Percentiles rank a stretch among this genome's conserved stretches.
Evolutionary conservation across 2,797 vertebrate species (phyloP).

Genomic region (Alca torda): DNA sequence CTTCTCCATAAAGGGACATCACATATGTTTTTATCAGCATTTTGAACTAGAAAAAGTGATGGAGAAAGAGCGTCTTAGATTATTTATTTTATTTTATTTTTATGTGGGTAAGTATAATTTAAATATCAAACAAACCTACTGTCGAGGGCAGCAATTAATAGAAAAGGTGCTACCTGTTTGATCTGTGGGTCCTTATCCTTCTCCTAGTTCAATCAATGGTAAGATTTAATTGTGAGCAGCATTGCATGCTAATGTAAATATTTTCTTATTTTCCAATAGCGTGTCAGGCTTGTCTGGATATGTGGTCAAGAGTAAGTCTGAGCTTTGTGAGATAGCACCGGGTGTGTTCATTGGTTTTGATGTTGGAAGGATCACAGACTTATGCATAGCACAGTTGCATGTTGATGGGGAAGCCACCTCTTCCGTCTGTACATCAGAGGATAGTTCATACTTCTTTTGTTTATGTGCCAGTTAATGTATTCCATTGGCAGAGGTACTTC

Average conservation of each 20-base stretch:
- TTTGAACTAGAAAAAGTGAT: background rate
- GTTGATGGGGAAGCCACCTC: background rate
- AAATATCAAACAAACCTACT: background rate
- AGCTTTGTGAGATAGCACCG: background rate
- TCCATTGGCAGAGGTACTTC: conserved; percentile 1
- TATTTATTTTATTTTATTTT: background rate
- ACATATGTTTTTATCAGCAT: background rate
- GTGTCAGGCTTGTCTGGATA: background rate
- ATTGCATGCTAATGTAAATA: background rate
- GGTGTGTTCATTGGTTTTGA: background rate
- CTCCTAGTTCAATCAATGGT: background rate
- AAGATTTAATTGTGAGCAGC: background rate
- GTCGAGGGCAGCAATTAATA: background rate
- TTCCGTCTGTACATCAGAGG: background rate
- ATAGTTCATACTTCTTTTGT: background rate
- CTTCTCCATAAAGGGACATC: background rate
- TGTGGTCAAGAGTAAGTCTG: background rate
- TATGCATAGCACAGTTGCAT: fast-evolving
- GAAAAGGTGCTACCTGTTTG: background rate
- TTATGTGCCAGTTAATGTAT: background rate
- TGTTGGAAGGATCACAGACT: background rate
- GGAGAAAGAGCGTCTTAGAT: background rate
- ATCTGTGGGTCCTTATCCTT: background rate
- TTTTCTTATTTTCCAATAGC: background rate
- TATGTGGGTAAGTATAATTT: background rate